These are phyloP conservation scores for Tyto alba DNA, from an alignment of 2,113 vertebrate species.

Conservation along the genomic window DNA sequence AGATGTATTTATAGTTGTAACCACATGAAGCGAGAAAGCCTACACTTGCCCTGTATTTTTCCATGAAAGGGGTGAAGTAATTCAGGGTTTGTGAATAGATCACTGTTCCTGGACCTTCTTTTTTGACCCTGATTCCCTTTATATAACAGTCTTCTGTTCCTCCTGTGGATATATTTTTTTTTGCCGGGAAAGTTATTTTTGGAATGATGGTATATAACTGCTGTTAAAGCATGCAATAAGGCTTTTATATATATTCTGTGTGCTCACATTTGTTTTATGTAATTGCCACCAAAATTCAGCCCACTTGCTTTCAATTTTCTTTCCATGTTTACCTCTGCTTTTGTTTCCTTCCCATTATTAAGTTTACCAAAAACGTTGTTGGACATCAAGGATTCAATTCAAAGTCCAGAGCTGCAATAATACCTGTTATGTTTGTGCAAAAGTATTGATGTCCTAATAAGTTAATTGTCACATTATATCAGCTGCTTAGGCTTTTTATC, in stretches of 20 bases:
- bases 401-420: background rate
- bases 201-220: conserved; percentile 36
- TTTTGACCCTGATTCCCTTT: conserved; percentile 51
- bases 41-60: conserved; percentile 39
- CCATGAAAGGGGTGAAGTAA: conserved; percentile 48
- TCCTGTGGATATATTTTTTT: conserved; percentile 20
- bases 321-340: background rate
- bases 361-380: background rate
- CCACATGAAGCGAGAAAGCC: conserved; percentile 39
- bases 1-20: conserved; percentile 48
- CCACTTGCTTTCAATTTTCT: background rate
- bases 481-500: background rate
- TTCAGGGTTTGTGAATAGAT: conserved; percentile 57
- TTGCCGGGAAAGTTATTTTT: conserved; percentile 23
- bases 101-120: conserved; percentile 50
- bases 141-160: conserved; percentile 53
- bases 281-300: background rate
- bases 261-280: background rate
- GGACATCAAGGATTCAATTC: background rate
- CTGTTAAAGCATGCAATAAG: background rate
- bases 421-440: background rate
- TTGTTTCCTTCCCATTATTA: background rate
- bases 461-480: background rate
- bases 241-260: background rate
- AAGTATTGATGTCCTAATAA: background rate